Evolutionary conservation across 1,140 invertebrate genomes (phyloP).

Genomic region (Chymomyza costata): DNA sequence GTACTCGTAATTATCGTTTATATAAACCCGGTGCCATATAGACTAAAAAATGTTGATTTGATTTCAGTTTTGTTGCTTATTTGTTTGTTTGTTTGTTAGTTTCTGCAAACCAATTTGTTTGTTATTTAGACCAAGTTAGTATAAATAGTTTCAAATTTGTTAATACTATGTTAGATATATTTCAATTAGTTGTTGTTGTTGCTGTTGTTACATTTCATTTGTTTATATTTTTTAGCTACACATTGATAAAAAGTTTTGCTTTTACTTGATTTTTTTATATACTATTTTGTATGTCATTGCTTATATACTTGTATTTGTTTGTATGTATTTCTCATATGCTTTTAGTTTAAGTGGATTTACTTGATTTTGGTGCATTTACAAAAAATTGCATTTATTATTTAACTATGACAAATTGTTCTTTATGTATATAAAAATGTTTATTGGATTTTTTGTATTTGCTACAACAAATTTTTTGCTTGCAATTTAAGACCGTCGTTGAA

Average conservation of each 20-base stretch:
- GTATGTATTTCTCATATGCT: slow-evolving; percentile 44
- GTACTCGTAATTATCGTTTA: no score
- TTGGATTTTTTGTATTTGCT: no score
- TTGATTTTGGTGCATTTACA: slow-evolving; percentile 52
- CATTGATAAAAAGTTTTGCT: slow-evolving; percentile 48
- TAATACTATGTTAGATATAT: background rate
- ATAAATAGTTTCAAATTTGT: no score
- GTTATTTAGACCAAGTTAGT: no score
- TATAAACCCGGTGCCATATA: slow-evolving; percentile 51
- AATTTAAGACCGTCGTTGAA: no score
- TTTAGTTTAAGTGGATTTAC: slow-evolving; percentile 39
- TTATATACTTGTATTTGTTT: slow-evolving; percentile 31
- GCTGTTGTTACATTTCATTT: slow-evolving; percentile 18
- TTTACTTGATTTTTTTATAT: no score
- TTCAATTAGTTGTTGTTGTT: slow-evolving; percentile 13
- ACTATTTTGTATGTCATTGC: no score
- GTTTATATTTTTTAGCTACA: slow-evolving; percentile 49
- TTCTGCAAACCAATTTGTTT: no score
- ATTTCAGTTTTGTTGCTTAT: no score
- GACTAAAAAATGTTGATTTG: slow-evolving; percentile 64
- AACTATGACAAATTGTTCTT: slow-evolving; percentile 2
- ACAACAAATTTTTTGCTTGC: no score
- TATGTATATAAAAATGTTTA: no score
- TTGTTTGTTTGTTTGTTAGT: no score
- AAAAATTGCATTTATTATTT: slow-evolving; percentile 24